These are phyloP conservation scores for Apotomis betuletana DNA, from an alignment of 2,888 invertebrate species.

Conservation along the genomic window DNA sequence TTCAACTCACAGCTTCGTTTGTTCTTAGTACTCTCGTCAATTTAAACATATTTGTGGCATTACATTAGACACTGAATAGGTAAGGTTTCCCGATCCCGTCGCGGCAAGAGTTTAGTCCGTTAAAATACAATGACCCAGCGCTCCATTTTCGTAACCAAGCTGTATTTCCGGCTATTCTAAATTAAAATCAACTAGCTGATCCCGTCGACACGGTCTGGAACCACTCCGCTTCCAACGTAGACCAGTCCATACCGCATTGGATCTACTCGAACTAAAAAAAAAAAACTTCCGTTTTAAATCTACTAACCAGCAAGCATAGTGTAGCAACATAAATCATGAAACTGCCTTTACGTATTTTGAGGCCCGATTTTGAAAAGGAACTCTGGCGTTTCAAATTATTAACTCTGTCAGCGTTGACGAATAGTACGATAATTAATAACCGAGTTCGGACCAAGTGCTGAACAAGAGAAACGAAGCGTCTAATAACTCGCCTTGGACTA, in stretches of 20 bases:
- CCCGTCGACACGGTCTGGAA: slow-evolving; percentile 29
- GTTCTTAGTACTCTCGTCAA: slow-evolving; percentile 14
- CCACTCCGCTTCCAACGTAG: slow-evolving; percentile 26
- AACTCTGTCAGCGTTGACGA: slow-evolving; percentile 13
- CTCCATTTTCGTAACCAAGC: slow-evolving; percentile 53
- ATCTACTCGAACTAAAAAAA: background rate
- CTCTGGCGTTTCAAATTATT: slow-evolving; percentile 12
- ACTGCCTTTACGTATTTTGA: background rate
- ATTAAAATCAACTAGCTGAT: slow-evolving; percentile 49
- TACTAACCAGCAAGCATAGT: background rate
- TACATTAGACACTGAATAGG: slow-evolving; percentile 2
- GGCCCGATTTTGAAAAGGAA: background rate
- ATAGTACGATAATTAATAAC: slow-evolving; percentile 26
- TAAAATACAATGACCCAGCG: slow-evolving; percentile 44
- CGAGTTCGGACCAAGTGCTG: background rate
- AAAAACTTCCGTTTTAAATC: background rate
- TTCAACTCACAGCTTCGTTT: slow-evolving; percentile 18
- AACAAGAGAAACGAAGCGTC: slow-evolving; percentile 11
- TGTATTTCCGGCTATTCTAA: slow-evolving; percentile 60
- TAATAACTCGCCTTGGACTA: slow-evolving; percentile 31
- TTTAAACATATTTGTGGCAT: slow-evolving; percentile 1
- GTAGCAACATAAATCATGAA: slow-evolving; percentile 5
- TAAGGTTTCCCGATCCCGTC: slow-evolving; percentile 9
- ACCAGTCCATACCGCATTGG: slow-evolving; percentile 17
- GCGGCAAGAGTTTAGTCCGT: slow-evolving; percentile 22